Evolutionary conservation across 2,113 vertebrate genomes (phyloP), one percentile per base, ranked within the genome.

Genomic region (Nyctereutes procyonoides): DNA sequence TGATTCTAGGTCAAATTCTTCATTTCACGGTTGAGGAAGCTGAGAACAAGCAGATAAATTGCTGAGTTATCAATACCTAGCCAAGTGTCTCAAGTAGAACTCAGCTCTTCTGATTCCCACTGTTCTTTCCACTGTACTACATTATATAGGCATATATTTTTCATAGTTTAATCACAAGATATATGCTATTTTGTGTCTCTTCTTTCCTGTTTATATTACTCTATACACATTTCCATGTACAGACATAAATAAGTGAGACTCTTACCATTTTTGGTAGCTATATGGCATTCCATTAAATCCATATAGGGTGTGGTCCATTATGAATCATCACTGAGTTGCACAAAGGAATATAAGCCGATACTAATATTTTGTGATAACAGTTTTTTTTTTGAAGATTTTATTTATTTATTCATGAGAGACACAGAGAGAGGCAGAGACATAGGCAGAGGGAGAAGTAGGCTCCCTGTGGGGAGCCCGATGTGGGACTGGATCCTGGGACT

Each of bases 261-360:
- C 67, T 79, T 93, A 71, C 74, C 79, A 67, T 73, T 85, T 94
- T 76, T 56, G 8, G 79, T 95, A 63, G 35, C 84, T 65, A 58
- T 32, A 20, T 32, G 74, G 67, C 69, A 92, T 96, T 84, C 84
- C 8, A 30, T 51, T 76, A 85, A 71, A 93, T 89, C 60, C 26
- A 51, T 10, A 84, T 13, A 98, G 98, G 95, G 94, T 97, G 86
- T 85, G 86, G 94, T 90, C 87, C 92, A 97, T 97, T 96, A 43
- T 85, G 77, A 95, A 73, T 69, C 67, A 96, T 86, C 60, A 91
- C 87, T 73, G 77, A 95, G 56, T 84, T 90, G 58, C 19, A 38
- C 43, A 51, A 71, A 58, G n/a, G 51, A 94, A 92, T 69, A 35
- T 1, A 73, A 92, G 69, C 74, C 74, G 90, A 81, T 14, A 63